Base-by-base conservation (phyloP, 2,797 vertebrate genomes). In the Sciurus vulgaris region DNA sequence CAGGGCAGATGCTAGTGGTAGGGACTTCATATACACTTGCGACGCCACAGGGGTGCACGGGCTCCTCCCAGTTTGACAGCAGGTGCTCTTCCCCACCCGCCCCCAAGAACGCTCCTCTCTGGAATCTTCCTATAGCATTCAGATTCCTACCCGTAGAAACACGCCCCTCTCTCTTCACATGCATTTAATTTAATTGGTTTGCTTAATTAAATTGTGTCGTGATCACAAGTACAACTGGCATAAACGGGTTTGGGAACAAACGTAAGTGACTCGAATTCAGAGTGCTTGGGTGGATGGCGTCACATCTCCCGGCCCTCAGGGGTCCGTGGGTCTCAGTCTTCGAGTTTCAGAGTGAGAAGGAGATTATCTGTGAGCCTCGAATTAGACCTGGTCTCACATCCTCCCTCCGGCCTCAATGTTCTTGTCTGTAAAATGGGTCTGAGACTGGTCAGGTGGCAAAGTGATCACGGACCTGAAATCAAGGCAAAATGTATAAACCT, bases 201-300 rank as follows among this genome's bases (percentile, higher is more conserved):
- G 24, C 74, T 83, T 94, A 63, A 91, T 92, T 89, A 90, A 94
- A 72, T 38, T 41, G 33, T 86, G 17, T 78, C 18, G 70, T 82
- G 78, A 65, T 54, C 26, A 74, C 65, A 94, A 93, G 38, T 33
- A 61, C 56, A 69, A 38, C 28, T 8, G 54, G 86, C 56, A 13
- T 69, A 22, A 73, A 56, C 83, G 83, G 38, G 56, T 35, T 56
- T 91, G 63, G 70, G 49, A 76, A 73, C 41, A 77, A 44, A 61
- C 7, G 13, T 1, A 11, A 15, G 18, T 0, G 18, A 69, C 70
- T 44, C 20, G n/a, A 30, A 49, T 65, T n/a, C 24, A 89, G 38
- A 1, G 0, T 26, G 26, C 20, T 56, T 17, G 5, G 54, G 18
- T 56, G 54, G 5, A 7, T 2, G 6, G 7, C 13, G 10, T 0